Base-by-base conservation (phyloP, 2,888 invertebrate genomes). In the Colletes collaris region DNA sequence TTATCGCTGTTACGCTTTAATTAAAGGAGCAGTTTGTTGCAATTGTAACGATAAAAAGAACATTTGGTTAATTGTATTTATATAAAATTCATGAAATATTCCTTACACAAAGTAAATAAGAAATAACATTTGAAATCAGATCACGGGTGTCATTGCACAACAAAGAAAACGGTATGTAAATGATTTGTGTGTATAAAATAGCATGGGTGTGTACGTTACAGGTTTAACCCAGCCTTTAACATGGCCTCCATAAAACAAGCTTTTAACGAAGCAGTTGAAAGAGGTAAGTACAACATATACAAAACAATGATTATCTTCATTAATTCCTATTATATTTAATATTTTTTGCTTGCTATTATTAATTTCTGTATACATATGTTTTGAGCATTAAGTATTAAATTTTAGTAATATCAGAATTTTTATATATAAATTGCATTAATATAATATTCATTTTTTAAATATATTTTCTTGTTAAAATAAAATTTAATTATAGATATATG, bases 171-270 rank as follows among this genome's bases (percentile, higher is more conserved):
- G 66, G 63, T 68, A 82, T 79, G 76, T 78, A 85, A 70, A 66
- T 77, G 67, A 77, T 76, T 85, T 83, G 82, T 82, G 87, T 77
- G 71, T 82, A 79, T 89, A 89, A 89, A 85, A 77, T 72, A 87
- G 91, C 91, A 91, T 90, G 92, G 82, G 87, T 89, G 89, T 92
- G 90, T 88, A 91, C 93, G 92, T 92, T 95, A 81, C 95, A 97
- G 97, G 95, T 97, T 97, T 94, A 97, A 97, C 95, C 97, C 97
- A 93, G 96, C 97, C 91, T 97, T 97, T 95, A 97, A 97, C 93
- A 97, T 97, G 95, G 97, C 97, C 93, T 97, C 97, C 90, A 97
- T 98, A 94, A 97, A 97, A 92, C 98, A 98, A 95, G 98, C 97
- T 91, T 96, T 98, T 94, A 97, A 97, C 95, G 98, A 98, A 94